These are phyloP conservation scores for Cercopithecus mona DNA, from an alignment of 2,113 vertebrate genomes.

Conservation along the genomic window DNA sequence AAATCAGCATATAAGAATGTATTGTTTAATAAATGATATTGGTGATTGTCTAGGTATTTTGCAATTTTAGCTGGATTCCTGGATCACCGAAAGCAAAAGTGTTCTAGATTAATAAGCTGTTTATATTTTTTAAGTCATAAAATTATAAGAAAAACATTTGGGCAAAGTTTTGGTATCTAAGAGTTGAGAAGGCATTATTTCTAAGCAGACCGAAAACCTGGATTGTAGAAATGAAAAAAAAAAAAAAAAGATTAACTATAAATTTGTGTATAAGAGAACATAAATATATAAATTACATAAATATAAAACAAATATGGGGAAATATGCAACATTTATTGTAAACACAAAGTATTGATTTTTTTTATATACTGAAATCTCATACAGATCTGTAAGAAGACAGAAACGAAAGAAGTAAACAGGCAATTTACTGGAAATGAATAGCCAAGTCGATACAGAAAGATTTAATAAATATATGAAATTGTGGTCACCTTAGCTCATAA, in stretches of 20 bases:
- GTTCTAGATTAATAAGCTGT: not conserved
- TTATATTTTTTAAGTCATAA: not conserved
- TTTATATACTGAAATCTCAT: not conserved
- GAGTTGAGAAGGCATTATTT: not conserved
- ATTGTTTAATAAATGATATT: not conserved
- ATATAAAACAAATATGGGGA: not conserved
- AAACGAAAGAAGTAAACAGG: not conserved
- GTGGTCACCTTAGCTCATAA: not conserved
- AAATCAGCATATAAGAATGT: not conserved
- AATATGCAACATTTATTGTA: not conserved
- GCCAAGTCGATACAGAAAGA: not conserved
- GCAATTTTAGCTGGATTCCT: conserved; percentile 2
- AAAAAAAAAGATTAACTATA: not conserved
- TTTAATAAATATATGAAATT: not conserved
- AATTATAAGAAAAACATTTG: not conserved
- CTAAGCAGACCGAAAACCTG: not conserved
- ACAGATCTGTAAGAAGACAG: not conserved
- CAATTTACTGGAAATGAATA: conserved; percentile 7
- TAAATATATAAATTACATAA: not conserved
- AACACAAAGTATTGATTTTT: not conserved
- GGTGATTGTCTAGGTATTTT: not conserved
- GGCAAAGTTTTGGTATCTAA: not conserved
- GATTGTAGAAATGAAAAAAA: not conserved
- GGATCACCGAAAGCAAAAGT: not conserved
- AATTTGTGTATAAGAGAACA: not conserved